Evolutionary conservation across 2,888 invertebrate species (phyloP), one percentile per base, ranked within the genome.

Genomic region (Cephus sareptanus): DNA sequence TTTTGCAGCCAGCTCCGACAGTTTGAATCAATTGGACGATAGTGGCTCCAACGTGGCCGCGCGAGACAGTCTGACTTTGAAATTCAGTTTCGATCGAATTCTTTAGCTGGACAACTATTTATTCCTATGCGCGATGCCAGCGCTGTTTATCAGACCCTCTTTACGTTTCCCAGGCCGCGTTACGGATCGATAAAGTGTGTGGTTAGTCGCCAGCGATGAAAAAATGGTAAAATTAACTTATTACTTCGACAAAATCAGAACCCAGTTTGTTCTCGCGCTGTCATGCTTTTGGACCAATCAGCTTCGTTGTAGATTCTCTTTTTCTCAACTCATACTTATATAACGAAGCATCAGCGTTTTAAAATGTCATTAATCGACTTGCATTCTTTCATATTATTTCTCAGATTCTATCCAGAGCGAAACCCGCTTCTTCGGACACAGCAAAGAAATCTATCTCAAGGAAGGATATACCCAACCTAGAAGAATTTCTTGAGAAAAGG

Each of bases 401-500:
- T 56, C 85, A 97, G 97, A 96, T 97, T 89, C 92, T 97, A 75
- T 97, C 97, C 40, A 93, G 97, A 80, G 94, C 96, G 0, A 97
- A 97, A 91, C 97, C 97, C 23, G 97, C 96, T 1, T 92, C 94
- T 4, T 94, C 94, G 12, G 87, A 91, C 35, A 90, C 88, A 68
- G 93, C 92, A 84, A 90, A 90, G 71, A 83, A 89, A 80, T 84
- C 87, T 3, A 83, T 83, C 3, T 85, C 89, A 1, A 92, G 92
- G 75, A 95, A 94, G 84, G 93, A 93, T 77, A 93, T 95, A n/a
- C 95, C 97, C 0, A 96, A 96, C 82, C 93, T 99, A 23, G 98
- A 98, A 88, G 98, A 98, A 86, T 99, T 97, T 89, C 92, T 99
- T 31, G 92, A 95, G 34, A 96, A 95, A 86, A 93, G 99, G 74